A percentile compares a stretch with the other conserved stretches of the same genome.
These are phyloP conservation scores for Apomyelois bistriatella DNA, from an alignment of 2,888 invertebrate genomes.

Conservation along the genomic window DNA sequence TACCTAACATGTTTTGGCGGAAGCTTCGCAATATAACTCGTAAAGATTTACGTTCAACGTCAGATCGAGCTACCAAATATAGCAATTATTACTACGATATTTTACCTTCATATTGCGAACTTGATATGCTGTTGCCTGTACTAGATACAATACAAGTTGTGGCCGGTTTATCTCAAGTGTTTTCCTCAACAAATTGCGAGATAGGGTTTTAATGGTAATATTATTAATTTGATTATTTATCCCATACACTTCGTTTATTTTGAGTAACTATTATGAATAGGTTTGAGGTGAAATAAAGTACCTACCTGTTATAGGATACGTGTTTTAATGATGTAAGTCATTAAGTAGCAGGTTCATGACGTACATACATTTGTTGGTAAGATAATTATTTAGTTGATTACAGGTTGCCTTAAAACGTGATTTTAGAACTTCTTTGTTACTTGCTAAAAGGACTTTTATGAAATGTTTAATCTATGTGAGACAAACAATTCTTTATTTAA, in stretches of 20 bases:
- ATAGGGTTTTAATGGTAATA: background rate
- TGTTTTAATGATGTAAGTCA: background rate
- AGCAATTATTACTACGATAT: background rate
- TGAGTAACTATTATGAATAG: background rate
- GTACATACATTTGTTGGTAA: background rate
- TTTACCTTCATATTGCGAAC: background rate
- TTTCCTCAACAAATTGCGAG: background rate
- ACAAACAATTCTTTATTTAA: too few species aligned
- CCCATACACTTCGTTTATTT: background rate
- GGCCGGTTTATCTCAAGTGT: background rate
- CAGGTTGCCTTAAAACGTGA: background rate
- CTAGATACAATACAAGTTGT: background rate
- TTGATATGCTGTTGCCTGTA: background rate
- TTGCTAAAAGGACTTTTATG: background rate
- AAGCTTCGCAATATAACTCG: background rate
- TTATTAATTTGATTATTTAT: too few species aligned
- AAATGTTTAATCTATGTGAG: too few species aligned
- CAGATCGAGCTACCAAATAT: background rate
- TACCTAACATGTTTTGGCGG: constrained; percentile 6
- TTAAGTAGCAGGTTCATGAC: background rate
- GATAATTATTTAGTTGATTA: background rate
- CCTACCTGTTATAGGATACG: background rate
- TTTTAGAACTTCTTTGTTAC: background rate
- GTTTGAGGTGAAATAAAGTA: too few species aligned
- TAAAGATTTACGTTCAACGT: too few species aligned